Percentiles rank a stretch among this genome's conserved stretches.
phyloP scores from a whole-genome alignment of 2,888 invertebrate species.

The Caenorhabditis imperialis region DNA sequence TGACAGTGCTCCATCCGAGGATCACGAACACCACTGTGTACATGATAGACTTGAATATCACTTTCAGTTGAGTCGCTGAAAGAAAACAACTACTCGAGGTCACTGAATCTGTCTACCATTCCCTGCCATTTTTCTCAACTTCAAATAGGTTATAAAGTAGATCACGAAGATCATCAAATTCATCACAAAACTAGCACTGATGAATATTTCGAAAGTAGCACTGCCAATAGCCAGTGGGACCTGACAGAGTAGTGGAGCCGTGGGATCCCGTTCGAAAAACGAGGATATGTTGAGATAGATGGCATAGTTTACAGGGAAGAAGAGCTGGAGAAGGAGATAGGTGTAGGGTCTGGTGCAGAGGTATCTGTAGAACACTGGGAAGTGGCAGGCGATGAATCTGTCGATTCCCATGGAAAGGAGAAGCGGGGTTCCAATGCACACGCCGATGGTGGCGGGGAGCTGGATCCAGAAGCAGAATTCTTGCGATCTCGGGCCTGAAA shows the following conservation, averaged over 20 bases:
- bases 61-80: constrained; percentile 27
- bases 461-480: constrained; percentile 34
- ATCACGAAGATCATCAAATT: constrained; percentile 9
- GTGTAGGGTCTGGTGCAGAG: not conserved
- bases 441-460: constrained; percentile 28
- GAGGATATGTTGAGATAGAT: constrained; percentile 15
- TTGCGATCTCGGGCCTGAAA: constrained; percentile 20
- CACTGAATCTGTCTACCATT: constrained; percentile 1
- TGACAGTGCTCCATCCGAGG: constrained; percentile 27
- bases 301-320: constrained; percentile 17
- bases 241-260: constrained; percentile 14
- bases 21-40: constrained; percentile 23
- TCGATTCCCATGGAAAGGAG: constrained; percentile 35
- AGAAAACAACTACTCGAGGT: too few species aligned
- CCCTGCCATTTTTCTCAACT: constrained; percentile 8
- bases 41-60: constrained; percentile 32
- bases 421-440: constrained; percentile 15
- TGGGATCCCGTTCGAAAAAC: constrained; percentile 26
- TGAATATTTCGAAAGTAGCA: constrained; percentile 24
- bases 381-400: constrained; percentile 20
- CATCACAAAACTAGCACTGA: constrained; percentile 10
- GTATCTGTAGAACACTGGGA: constrained; percentile 16
- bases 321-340: constrained; percentile 13
- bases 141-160: constrained; percentile 19
- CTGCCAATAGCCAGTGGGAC: constrained; percentile 27